Conservation (phyloP, 2,113 vertebrate genomes). For the Cryptotis parvus region DNA sequence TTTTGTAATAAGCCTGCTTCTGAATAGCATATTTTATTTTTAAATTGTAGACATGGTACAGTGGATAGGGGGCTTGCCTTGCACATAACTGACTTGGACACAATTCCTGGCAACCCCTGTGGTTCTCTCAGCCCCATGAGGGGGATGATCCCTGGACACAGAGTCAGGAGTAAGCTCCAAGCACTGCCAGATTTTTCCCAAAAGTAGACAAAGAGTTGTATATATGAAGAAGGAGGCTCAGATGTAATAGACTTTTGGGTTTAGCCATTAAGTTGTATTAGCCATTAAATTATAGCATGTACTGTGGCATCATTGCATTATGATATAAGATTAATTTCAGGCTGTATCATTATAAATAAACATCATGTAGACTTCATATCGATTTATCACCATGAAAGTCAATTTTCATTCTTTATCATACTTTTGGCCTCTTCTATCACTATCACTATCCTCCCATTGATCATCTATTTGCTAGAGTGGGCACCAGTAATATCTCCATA, state of each 20-base stretch:
- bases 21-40: conserved; percentile 13
- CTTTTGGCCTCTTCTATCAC: not conserved
- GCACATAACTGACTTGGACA: no score
- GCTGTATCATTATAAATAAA: not conserved
- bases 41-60: not conserved
- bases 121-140: no score
- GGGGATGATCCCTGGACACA: no score
- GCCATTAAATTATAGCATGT: not conserved
- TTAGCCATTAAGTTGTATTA: not conserved
- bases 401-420: not conserved
- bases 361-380: not conserved
- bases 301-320: not conserved
- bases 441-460: no score
- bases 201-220: not conserved
- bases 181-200: not conserved
- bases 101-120: no score
- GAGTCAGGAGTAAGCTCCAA: no score
- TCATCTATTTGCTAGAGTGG: no score
- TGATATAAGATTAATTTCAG: not conserved
- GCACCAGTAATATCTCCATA: no score
- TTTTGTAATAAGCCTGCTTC: not conserved
- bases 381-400: not conserved
- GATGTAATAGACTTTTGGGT: not conserved
- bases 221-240: not conserved
- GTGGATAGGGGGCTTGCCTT: no score